A percentile compares a stretch with the other conserved stretches of the same genome.
Evolutionary conservation across 2,797 vertebrate genomes (phyloP).

Genomic region (Hirundo rustica): DNA sequence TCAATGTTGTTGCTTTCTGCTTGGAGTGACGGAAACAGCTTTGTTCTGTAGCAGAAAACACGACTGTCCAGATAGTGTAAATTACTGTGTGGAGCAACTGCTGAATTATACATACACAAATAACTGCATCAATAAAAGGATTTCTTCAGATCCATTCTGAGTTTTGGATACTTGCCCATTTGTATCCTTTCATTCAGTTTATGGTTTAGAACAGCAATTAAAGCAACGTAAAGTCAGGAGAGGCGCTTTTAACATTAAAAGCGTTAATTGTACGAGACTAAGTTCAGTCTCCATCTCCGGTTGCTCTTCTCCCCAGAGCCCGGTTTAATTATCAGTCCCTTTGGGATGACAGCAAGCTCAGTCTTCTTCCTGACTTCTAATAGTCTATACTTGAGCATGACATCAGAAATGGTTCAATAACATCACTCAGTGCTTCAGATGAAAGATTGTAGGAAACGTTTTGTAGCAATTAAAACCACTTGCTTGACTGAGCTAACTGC

Average conservation of each 20-base stretch:
- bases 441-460: neutral
- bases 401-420: neutral
- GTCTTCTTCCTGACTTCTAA: neutral
- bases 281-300: neutral
- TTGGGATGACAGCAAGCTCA: neutral
- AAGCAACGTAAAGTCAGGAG: neutral
- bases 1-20: neutral
- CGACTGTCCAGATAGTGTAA: neutral
- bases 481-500: neutral
- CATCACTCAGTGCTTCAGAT: neutral
- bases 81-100: slow-evolving; percentile 1
- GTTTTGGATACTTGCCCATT: slow-evolving; percentile 25
- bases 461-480: neutral
- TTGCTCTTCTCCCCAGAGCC: neutral
- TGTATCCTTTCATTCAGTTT: slow-evolving; percentile 12
- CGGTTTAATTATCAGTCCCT: slow-evolving; percentile 25
- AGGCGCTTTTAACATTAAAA: slow-evolving; percentile 2
- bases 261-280: neutral
- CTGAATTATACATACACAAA: slow-evolving; percentile 53
- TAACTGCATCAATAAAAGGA: slow-evolving; percentile 18
- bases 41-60: neutral
- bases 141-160: neutral
- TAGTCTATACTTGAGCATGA: neutral
- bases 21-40: slow-evolving; percentile 7
- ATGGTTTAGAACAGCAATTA: slow-evolving; percentile 43